Base-by-base conservation (phyloP, 2,888 invertebrate species). In the Meloe dianella region DNA sequence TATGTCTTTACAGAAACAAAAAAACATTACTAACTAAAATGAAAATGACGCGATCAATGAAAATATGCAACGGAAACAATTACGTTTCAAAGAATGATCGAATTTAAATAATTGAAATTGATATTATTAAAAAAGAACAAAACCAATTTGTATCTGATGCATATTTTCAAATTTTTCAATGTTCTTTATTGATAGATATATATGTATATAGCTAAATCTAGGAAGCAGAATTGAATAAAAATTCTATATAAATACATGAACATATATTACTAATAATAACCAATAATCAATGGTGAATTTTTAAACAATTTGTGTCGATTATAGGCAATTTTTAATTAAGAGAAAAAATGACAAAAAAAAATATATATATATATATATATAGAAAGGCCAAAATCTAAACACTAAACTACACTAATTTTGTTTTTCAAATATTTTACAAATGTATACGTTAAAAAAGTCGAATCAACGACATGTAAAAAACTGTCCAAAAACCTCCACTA, bases 381-480 rank as follows among this genome's bases (percentile, higher is more conserved):
- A 77, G 62, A 63, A 62, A 62, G 77, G 74, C 77, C 76, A 75
- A n/a, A n/a, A n/a, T 75, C 77, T 78, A 78, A 77, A 76, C 73
- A 73, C 74, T 76, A 75, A 77, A 79, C 81, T 83, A 83, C 77
- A 71, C 79, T 82, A 82, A 79, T 74, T 78, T 78, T 80, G n/a
- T n/a, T 74, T 79, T 77, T 80, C 14, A 27, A 54, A 69, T 77
- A 81, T 82, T 82, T 83, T 83, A 83, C 82, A 83, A 78, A 79
- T 83, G 82, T 83, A 83, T 83, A 82, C 79, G 80, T 77, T 79
- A 79, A 83, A 82, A 82, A 82, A 78, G 80, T 79, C 80, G 81
- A 73, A 74, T 80, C 77, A 77, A 79, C 81, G 79, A 81, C 80
- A 79, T 81, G 81, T 81, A 82, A 82, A 83, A 76, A 83, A 82